Percentiles rank a stretch among this genome's conserved stretches.
Conservation (phyloP, 2,888 invertebrate genomes). For the Drosophila ustulata region DNA sequence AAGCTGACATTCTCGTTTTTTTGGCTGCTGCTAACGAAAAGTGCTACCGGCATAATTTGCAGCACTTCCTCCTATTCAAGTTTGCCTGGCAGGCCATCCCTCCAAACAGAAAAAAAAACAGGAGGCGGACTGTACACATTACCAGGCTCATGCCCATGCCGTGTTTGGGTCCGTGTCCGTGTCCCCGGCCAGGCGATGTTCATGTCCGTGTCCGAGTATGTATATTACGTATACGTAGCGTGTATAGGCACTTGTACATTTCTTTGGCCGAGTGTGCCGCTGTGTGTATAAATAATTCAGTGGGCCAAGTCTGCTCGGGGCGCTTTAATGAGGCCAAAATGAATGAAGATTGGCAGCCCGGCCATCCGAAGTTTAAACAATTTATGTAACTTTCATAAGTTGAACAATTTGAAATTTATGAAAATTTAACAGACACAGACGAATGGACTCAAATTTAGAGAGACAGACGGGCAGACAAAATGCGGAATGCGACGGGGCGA, state of each 20-base stretch:
- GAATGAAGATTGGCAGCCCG: conserved; percentile 65
- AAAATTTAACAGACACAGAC: conserved; percentile 61
- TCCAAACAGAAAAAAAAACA: conserved; percentile 2
- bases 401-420: conserved; percentile 68
- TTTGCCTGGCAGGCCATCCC: no score
- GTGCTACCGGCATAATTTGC: conserved; percentile 73
- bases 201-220: conserved; percentile 16
- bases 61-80: conserved; percentile 74
- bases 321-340: conserved; percentile 77
- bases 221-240: conserved; percentile 29
- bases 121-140: conserved; percentile 32
- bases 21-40: conserved; percentile 48
- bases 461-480: background rate
- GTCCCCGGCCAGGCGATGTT: background rate
- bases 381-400: conserved; percentile 68
- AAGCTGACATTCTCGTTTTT: conserved; percentile 36
- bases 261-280: conserved; percentile 42
- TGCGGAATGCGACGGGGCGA: background rate
- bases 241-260: conserved; percentile 43
- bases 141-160: conserved; percentile 32
- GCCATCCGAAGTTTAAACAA: conserved; percentile 71
- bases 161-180: conserved; percentile 25
- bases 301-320: conserved; percentile 67
- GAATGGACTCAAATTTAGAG: conserved; percentile 11
- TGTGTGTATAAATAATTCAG: conserved; percentile 72